Conservation (phyloP, 2,888 invertebrate genomes). For the Margaritifera margaritifera region DNA sequence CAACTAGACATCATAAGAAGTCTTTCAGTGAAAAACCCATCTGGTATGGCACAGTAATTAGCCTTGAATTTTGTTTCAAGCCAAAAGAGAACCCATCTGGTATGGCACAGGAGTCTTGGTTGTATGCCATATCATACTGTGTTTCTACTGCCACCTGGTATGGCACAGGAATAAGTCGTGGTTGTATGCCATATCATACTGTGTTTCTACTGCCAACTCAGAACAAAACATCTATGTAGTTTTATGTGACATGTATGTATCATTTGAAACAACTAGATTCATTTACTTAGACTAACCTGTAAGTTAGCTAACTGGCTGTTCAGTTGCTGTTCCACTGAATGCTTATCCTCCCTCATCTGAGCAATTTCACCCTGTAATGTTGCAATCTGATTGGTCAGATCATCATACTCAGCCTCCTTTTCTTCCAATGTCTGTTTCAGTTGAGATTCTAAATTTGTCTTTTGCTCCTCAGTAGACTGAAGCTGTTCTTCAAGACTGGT, state of each 20-base stretch:
- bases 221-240: not conserved
- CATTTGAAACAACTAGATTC: not conserved
- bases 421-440: slow-evolving; percentile 31
- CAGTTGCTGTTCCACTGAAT: slow-evolving; percentile 32
- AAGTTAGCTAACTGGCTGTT: slow-evolving; percentile 45
- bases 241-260: not conserved
- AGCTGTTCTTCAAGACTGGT: slow-evolving; percentile 49
- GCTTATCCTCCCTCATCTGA: slow-evolving; percentile 41
- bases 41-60: too few relatives aligned
- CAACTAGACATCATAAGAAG: too few relatives aligned
- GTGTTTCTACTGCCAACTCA: not conserved
- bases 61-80: too few relatives aligned
- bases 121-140: not conserved
- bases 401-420: slow-evolving; percentile 36
- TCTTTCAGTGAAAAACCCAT: too few relatives aligned
- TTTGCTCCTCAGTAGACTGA: slow-evolving; percentile 32
- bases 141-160: not conserved
- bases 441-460: slow-evolving; percentile 17
- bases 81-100: too few relatives aligned
- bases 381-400: slow-evolving; percentile 42
- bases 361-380: slow-evolving; percentile 41
- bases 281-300: slow-evolving; percentile 22
- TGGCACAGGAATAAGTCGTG: too few relatives aligned
- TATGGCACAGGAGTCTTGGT: too few relatives aligned
- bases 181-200: not conserved